Conservation (phyloP, 2,113 vertebrate genomes). For the Zingel zingel region DNA sequence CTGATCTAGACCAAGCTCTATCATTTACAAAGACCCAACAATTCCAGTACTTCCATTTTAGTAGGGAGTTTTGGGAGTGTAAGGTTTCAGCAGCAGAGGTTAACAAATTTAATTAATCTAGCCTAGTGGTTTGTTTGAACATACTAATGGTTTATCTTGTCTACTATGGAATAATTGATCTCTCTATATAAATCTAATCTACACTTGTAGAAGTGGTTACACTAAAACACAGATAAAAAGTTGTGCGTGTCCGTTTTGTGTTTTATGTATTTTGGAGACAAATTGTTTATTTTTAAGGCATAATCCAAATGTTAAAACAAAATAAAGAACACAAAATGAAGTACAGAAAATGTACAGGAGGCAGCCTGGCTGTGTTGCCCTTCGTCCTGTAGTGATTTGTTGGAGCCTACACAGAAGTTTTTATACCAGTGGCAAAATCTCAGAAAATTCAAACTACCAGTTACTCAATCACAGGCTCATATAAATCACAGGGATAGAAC, state of each 20-base stretch:
- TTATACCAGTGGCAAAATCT: background rate
- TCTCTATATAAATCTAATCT: background rate
- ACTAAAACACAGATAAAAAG: background rate
- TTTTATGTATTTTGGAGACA: background rate
- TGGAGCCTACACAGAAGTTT: background rate
- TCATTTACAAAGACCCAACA: no score
- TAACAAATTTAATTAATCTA: background rate
- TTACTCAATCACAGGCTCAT: background rate
- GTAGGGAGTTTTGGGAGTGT: background rate
- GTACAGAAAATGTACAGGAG: background rate
- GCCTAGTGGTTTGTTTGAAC: background rate
- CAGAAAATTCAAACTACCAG: background rate
- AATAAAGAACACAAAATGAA: background rate
- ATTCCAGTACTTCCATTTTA: background rate
- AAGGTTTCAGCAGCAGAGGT: background rate
- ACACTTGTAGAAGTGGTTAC: no score
- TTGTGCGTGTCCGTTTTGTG: background rate
- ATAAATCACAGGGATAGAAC: background rate
- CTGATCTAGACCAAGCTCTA: no score
- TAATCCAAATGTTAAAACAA: background rate
- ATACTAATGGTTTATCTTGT: background rate
- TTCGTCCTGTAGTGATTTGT: background rate
- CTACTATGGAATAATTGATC: background rate
- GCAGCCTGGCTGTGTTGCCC: background rate
- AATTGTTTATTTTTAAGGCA: background rate